These are phyloP conservation scores for Rhegmatorhina hoffmannsi DNA, from an alignment of 2,113 vertebrate species.

Conservation along the genomic window DNA sequence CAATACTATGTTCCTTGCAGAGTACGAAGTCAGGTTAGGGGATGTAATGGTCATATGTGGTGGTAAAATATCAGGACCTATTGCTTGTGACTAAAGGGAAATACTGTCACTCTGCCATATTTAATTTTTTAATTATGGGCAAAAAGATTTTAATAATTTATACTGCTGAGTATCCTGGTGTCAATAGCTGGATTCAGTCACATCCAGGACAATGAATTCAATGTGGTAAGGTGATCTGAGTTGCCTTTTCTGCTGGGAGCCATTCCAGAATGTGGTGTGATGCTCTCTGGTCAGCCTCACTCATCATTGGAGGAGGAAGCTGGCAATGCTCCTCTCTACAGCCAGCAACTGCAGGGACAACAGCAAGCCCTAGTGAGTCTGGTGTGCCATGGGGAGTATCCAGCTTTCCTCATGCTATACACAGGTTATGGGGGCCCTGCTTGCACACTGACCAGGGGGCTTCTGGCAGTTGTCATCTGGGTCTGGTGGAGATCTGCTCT, in stretches of 20 bases:
- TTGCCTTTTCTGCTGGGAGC: not conserved
- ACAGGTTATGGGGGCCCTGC: not conserved
- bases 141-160: not conserved
- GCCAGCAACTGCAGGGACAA: not conserved
- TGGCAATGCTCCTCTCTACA: accelerated
- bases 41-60: not conserved
- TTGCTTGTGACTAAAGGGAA: not conserved
- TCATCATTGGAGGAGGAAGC: accelerated
- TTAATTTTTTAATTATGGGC: not conserved
- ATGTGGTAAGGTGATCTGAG: not conserved
- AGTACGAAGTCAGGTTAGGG: not conserved
- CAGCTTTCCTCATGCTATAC: not conserved
- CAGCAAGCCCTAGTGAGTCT: not conserved
- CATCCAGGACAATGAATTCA: not conserved
- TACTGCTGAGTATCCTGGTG: not conserved
- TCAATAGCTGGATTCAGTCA: not conserved
- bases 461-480: not conserved
- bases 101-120: not conserved
- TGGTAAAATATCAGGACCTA: not conserved
- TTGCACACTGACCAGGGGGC: accelerated
- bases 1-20: not conserved
- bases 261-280: not conserved
- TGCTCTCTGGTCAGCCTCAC: not conserved
- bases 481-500: not conserved
- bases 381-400: not conserved